These are phyloP conservation scores for Trialeurodes vaporariorum DNA, from an alignment of 1,140 invertebrate species.

Conservation along the genomic window DNA sequence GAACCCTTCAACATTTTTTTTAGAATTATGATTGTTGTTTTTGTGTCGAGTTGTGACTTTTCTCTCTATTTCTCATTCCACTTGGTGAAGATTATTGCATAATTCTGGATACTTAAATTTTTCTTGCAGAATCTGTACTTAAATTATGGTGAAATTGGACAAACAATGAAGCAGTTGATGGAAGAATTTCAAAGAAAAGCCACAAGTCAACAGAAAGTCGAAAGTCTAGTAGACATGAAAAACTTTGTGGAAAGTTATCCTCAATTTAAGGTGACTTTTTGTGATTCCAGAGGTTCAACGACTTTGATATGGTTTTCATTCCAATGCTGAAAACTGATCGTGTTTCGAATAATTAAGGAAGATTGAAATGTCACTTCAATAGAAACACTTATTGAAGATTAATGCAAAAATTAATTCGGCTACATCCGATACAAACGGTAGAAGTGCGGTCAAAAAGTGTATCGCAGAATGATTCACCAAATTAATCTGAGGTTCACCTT, in stretches of 20 bases:
- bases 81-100: slow-evolving; percentile 18
- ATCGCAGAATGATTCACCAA: too few species aligned
- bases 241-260: slow-evolving; percentile 97
- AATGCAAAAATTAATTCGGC: too few species aligned
- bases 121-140: slow-evolving; percentile 82
- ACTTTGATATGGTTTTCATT: too few species aligned
- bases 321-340: too few species aligned
- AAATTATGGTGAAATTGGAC: slow-evolving; percentile 97
- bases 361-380: too few species aligned
- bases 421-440: too few species aligned
- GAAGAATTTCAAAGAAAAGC: slow-evolving; percentile 95
- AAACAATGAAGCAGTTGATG: slow-evolving; percentile 93
- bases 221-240: slow-evolving; percentile 98
- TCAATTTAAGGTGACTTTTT: slow-evolving; percentile 73
- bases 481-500: too few species aligned
- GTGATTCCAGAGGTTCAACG: too few species aligned
- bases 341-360: too few species aligned
- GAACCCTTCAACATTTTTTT: not conserved
- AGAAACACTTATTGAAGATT: too few species aligned
- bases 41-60: not conserved
- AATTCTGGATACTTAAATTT: too few species aligned
- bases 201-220: slow-evolving; percentile 91
- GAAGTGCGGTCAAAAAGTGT: too few species aligned
- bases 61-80: not conserved
- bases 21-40: slow-evolving; percentile 8